Conservation (phyloP, 2,888 invertebrate genomes). For the Torymus tubicola region DNA sequence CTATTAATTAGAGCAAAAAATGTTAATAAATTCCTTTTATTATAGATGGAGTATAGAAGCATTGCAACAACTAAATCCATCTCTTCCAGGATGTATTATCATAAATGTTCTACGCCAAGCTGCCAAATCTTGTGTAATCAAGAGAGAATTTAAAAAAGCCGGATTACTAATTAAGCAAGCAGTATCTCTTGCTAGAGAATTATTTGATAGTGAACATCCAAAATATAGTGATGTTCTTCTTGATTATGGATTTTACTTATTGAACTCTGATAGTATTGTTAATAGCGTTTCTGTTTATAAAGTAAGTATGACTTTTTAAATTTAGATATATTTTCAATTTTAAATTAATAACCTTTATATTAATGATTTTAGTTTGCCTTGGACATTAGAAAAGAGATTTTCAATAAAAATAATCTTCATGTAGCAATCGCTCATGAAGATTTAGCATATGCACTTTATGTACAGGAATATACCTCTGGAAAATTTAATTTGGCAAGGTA, state of each 20-base stretch:
- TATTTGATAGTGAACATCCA: slow-evolving; percentile 84
- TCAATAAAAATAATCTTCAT: slow-evolving; percentile 90
- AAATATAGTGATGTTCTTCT: slow-evolving; percentile 90
- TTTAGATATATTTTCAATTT: slow-evolving; percentile 9
- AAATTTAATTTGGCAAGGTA: slow-evolving; percentile 88
- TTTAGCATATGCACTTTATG: slow-evolving; percentile 94
- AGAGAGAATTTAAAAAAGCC: slow-evolving; percentile 89
- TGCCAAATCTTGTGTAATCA: slow-evolving; percentile 93
- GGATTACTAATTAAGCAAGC: slow-evolving; percentile 90
- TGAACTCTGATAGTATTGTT: slow-evolving; percentile 90
- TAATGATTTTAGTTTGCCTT: slow-evolving; percentile 81
- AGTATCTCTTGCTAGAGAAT: slow-evolving; percentile 82
- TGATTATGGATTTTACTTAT: slow-evolving; percentile 93
- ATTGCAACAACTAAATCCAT: slow-evolving; percentile 81
- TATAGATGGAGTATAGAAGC: slow-evolving; percentile 87
- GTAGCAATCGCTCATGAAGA: slow-evolving; percentile 95
- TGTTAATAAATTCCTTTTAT: slow-evolving; percentile 28
- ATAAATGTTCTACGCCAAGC: slow-evolving; percentile 91
- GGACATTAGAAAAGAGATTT: slow-evolving; percentile 85
- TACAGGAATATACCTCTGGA: slow-evolving; percentile 93
- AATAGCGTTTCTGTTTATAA: slow-evolving; percentile 92
- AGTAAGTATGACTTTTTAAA: slow-evolving; percentile 74
- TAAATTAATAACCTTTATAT: slow-evolving; percentile 29
- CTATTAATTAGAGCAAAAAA: slow-evolving; percentile 17
- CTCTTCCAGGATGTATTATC: slow-evolving; percentile 82